Percentiles rank a stretch among this genome's conserved stretches.
These are phyloP conservation scores for Drosophila recens DNA, from an alignment of 2,888 invertebrate species.

Conservation along the genomic window DNA sequence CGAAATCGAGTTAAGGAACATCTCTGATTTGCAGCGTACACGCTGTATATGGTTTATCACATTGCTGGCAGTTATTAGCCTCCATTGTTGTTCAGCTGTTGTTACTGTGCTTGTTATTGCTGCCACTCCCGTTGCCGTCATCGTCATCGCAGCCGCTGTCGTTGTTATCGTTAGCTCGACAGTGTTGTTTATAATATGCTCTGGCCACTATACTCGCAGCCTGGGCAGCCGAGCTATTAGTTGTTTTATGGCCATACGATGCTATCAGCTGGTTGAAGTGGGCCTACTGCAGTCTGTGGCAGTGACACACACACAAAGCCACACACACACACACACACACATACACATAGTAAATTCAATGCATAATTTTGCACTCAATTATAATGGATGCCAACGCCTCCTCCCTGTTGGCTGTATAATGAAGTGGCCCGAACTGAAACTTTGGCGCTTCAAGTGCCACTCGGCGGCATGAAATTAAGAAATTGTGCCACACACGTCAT, in stretches of 20 bases:
- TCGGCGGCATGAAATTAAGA: constrained; percentile 61
- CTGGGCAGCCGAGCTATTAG: too few species aligned
- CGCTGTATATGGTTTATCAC: constrained; percentile 34
- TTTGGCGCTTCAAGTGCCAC: constrained; percentile 49
- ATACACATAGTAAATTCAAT: constrained; percentile 61
- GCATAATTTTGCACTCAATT: constrained; percentile 80
- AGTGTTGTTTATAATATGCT: constrained; percentile 72
- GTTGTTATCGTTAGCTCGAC: constrained; percentile 57
- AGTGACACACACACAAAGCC: neutral
- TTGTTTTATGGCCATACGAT: constrained; percentile 65
- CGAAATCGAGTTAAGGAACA: constrained; percentile 1
- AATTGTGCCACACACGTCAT: constrained; percentile 49
- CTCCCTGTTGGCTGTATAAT: constrained; percentile 54
- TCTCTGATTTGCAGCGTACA: constrained; percentile 8
- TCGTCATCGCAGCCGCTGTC: constrained; percentile 27
- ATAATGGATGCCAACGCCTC: constrained; percentile 68
- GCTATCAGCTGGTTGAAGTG: constrained; percentile 58
- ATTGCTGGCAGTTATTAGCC: constrained; percentile 69
- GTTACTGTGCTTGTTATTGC: constrained; percentile 22
- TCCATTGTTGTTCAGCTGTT: constrained; percentile 57
- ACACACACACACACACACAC: neutral
- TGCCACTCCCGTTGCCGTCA: constrained; percentile 22
- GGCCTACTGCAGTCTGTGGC: constrained; percentile 38
- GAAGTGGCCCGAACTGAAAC: constrained; percentile 53
- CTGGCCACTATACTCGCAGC: constrained; percentile 18